Evolutionary conservation across 2,113 vertebrate genomes (phyloP).

Genomic region (Fregetta grallaria): DNA sequence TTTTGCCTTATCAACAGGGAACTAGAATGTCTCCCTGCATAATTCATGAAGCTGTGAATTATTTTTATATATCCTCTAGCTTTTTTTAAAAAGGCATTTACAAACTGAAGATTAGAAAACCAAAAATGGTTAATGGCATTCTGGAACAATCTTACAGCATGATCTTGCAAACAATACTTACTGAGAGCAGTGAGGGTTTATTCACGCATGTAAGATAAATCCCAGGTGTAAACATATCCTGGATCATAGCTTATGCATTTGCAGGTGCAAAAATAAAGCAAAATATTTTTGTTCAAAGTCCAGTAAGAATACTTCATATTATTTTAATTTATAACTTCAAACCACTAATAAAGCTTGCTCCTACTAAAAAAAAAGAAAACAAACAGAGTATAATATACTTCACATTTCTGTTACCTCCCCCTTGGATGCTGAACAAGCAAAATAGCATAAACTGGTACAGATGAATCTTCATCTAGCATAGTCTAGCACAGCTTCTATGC

Average conservation of each 20-base stretch:
- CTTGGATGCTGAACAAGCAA: neutral
- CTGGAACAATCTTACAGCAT: neutral
- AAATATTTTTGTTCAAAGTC: neutral
- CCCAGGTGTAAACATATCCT: neutral
- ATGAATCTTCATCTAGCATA: slow-evolving; percentile 17
- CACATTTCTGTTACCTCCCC: neutral
- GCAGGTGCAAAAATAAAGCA: neutral
- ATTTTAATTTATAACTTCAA: neutral
- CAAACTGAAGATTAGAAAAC: neutral
- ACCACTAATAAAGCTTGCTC: neutral
- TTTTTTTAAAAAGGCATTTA: neutral
- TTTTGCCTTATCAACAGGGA: neutral
- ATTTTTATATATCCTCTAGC: neutral
- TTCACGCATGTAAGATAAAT: neutral
- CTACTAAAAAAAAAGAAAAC: neutral
- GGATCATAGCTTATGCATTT: neutral
- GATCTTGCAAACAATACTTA: neutral
- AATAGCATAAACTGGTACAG: neutral
- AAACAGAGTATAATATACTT: neutral
- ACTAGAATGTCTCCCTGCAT: slow-evolving; percentile 4
- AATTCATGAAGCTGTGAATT: slow-evolving; percentile 43
- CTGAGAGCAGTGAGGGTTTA: neutral
- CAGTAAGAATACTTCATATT: neutral
- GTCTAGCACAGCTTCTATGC: slow-evolving; percentile 11
- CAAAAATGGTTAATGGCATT: neutral